These are phyloP conservation scores for Formica aserva DNA, from an alignment of 2,888 invertebrate genomes.

Conservation along the genomic window DNA sequence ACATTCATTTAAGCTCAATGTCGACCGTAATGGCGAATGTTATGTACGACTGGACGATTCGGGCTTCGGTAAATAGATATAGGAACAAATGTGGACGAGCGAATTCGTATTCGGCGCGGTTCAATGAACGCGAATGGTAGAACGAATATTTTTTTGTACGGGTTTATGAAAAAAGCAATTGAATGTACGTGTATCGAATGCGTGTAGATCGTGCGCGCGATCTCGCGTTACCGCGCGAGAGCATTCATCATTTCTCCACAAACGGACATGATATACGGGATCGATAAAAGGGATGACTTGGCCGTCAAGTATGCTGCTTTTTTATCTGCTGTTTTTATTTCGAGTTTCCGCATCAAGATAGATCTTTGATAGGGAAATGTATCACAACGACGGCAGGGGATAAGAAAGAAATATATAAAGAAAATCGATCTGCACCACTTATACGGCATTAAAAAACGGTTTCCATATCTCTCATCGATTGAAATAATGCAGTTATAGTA, in stretches of 20 bases:
- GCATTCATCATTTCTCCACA: slow-evolving; percentile 49
- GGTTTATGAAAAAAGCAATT: slow-evolving; percentile 50
- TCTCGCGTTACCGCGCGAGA: slow-evolving; percentile 21
- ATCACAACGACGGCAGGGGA: neutral
- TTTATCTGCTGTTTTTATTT: slow-evolving; percentile 50
- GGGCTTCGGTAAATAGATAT: slow-evolving; percentile 21
- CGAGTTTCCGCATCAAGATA: slow-evolving; percentile 29
- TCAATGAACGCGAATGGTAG: slow-evolving; percentile 27
- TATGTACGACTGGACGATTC: slow-evolving; percentile 18
- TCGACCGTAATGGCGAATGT: slow-evolving; percentile 29
- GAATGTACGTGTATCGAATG: slow-evolving; percentile 14
- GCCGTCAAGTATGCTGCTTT: slow-evolving; percentile 42
- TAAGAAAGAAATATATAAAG: neutral
- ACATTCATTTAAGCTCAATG: slow-evolving; percentile 35
- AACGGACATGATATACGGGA: slow-evolving; percentile 34
- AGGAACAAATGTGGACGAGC: slow-evolving; percentile 22
- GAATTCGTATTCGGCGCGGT: slow-evolving; percentile 21
- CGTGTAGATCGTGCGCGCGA: slow-evolving; percentile 18
- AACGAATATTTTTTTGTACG: slow-evolving; percentile 25
- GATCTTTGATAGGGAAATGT: slow-evolving; percentile 23
- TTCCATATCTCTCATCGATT: neutral
- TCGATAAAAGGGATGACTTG: slow-evolving; percentile 45
- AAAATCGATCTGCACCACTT: neutral
- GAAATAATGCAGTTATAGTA: neutral
- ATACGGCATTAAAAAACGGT: slow-evolving; percentile 7